Conservation (phyloP, 2,888 invertebrate species). For the Scotopteryx bipunctaria region DNA sequence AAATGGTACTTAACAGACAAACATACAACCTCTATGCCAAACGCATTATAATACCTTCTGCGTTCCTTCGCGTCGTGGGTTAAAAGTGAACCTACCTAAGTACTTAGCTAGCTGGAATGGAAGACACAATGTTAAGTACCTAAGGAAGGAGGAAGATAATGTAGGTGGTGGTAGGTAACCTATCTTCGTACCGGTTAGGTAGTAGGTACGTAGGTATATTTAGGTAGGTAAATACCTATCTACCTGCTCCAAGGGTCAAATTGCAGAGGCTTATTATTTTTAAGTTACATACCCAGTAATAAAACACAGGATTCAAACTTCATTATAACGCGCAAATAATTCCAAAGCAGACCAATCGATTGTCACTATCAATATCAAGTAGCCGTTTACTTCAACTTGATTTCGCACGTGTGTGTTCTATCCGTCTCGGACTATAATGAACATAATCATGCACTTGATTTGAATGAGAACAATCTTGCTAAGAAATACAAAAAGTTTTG, state of each 20-base stretch:
- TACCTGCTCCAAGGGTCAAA: neutral
- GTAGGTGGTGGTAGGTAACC: too few relatives aligned
- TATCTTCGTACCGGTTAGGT: too few relatives aligned
- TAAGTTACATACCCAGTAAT: conserved; percentile 42
- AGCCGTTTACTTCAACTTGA: conserved; percentile 16
- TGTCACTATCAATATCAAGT: neutral
- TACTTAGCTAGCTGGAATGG: too few relatives aligned
- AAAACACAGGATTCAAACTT: conserved; percentile 38
- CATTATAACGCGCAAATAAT: conserved; percentile 32
- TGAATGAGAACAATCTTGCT: conserved; percentile 54
- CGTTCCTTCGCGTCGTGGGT: too few relatives aligned
- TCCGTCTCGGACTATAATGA: conserved; percentile 53
- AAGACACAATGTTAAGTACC: too few relatives aligned
- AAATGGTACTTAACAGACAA: too few relatives aligned
- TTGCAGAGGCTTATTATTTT: too few relatives aligned
- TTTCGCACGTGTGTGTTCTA: conserved; percentile 37
- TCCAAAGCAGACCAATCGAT: neutral
- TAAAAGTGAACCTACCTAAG: too few relatives aligned
- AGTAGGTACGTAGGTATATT: too few relatives aligned
- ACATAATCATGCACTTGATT: conserved; percentile 61
- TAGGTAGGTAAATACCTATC: neutral
- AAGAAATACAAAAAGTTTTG: conserved; percentile 62
- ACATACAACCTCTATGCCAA: too few relatives aligned
- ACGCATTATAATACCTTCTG: too few relatives aligned
- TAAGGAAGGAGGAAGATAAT: too few relatives aligned